phyloP scores from a whole-genome alignment of 2,888 invertebrate species.

The Leptopilina syphax region DNA sequence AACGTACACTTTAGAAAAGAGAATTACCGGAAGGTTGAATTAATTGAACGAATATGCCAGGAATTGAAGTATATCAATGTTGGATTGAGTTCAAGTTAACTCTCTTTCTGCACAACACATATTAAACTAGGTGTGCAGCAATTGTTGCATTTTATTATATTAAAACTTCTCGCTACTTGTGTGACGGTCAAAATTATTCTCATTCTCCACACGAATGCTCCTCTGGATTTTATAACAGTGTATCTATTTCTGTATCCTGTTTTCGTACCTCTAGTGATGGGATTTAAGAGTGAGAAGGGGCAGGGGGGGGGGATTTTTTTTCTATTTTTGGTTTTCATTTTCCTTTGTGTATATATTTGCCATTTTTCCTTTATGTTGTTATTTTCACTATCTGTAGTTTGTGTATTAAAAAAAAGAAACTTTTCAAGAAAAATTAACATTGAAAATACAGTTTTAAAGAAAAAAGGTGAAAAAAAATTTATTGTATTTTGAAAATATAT shows the following conservation, averaged over 20 bases:
- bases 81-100: slow-evolving; percentile 8
- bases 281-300: not conserved
- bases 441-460: not conserved
- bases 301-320: not conserved
- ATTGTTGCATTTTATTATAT: slow-evolving; percentile 36
- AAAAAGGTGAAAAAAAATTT: too few relatives aligned
- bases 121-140: slow-evolving; percentile 36
- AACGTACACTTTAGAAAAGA: too few relatives aligned
- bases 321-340: not conserved
- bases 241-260: slow-evolving; percentile 29
- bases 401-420: too few relatives aligned
- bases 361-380: not conserved
- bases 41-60: slow-evolving; percentile 11
- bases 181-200: slow-evolving; percentile 20
- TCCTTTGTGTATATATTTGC: not conserved
- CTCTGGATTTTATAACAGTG: slow-evolving; percentile 22
- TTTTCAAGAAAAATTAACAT: not conserved
- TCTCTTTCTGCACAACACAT: not conserved
- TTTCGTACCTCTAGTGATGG: not conserved
- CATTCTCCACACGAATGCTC: slow-evolving; percentile 27
- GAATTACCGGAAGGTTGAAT: slow-evolving; percentile 16
- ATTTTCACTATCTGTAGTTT: not conserved
- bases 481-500: too few relatives aligned
- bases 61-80: not conserved
- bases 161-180: not conserved